Base-by-base conservation (phyloP, 2,888 invertebrate species). In the Erannis defoliaria region DNA sequence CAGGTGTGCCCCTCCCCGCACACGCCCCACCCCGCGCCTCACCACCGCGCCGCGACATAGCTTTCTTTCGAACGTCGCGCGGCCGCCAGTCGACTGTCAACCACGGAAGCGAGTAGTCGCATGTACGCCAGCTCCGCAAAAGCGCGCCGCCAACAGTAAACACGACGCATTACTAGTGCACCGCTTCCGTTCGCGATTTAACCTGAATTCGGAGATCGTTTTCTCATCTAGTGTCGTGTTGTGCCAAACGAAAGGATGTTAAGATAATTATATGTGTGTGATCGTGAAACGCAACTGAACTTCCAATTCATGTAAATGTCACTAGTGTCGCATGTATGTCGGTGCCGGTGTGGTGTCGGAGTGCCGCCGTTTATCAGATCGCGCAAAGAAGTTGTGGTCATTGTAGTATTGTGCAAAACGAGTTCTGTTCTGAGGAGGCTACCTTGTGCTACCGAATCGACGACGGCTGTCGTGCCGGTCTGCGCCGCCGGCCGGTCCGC, bases 131-230 rank as follows among this genome's bases (percentile, higher is more conserved):
- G 67, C 67, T 57, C 62, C 64, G 63, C 68, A 74, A 82, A 85
- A 83, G 80, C 84, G 82, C 82, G 89, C 89, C 90, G 88, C 84
- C 85, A 90, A 91, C 86, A 86, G 88, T 90, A 91, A 91, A 91
- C 92, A 93, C 90, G 89, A 89, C 89, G 89, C 86, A 88, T 78
- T 85, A 85, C 83, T 85, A 82, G 82, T 81, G 80, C 78, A 77
- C 79, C 81, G 89, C 85, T 88, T 89, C 88, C 88, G 86, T 85
- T 88, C 84, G 85, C 84, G 82, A 84, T 78, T 77, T 85, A 87
- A 87, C 86, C 86, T 85, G 81, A 84, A 86, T 87, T 83, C 77
- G 81, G 81, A 76, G 75, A 76, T 75, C 74, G 70, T 77, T 77
- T 81, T 81, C 72, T 74, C 76, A 75, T 72, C 71, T 74, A 81